phyloP scores from a whole-genome alignment of 1,140 invertebrate genomes.

The Drosophila subobscura region DNA sequence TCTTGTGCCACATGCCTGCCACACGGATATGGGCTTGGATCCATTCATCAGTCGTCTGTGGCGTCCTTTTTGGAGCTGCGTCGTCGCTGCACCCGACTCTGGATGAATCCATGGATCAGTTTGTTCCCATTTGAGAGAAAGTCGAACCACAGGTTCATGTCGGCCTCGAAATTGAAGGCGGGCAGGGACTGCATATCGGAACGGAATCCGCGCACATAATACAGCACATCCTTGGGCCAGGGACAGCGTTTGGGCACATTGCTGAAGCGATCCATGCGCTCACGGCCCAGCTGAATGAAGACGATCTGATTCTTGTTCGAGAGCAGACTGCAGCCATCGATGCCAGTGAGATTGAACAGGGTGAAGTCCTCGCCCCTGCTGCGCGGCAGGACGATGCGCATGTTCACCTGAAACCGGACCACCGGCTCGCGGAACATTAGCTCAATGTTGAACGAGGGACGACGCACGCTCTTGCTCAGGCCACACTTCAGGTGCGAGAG shows the following conservation, averaged over 20 bases:
- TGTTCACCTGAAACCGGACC: slow-evolving; percentile 46
- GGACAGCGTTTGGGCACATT: slow-evolving; percentile 50
- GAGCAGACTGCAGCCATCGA: slow-evolving; percentile 57
- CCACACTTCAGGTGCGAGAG: slow-evolving; percentile 33
- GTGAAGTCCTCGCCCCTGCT: slow-evolving; percentile 26
- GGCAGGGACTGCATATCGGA: slow-evolving; percentile 59
- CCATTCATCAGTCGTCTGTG: slow-evolving; percentile 22
- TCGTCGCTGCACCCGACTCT: slow-evolving; percentile 33
- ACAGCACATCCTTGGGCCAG: slow-evolving; percentile 40
- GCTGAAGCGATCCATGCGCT: slow-evolving; percentile 37
- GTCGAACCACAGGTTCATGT: slow-evolving; percentile 52
- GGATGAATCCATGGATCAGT: slow-evolving; percentile 48
- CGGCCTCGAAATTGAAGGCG: slow-evolving; percentile 55
- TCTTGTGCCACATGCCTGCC: slow-evolving; percentile 46
- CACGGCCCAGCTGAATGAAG: slow-evolving; percentile 47
- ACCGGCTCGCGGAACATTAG: slow-evolving; percentile 49
- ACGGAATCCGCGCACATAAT: slow-evolving; percentile 52
- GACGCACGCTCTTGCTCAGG: slow-evolving; percentile 44
- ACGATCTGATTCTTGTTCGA: slow-evolving; percentile 61
- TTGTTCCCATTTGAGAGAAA: slow-evolving; percentile 54
- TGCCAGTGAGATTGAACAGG: slow-evolving; percentile 46
- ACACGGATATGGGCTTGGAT: slow-evolving; percentile 39
- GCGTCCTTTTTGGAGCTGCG: slow-evolving; percentile 14
- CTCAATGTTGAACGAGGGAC: slow-evolving; percentile 50
- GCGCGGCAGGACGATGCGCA: slow-evolving; percentile 42